Evolutionary conservation across 2,797 vertebrate species (phyloP).

Genomic region (Clarias fuscus): DNA sequence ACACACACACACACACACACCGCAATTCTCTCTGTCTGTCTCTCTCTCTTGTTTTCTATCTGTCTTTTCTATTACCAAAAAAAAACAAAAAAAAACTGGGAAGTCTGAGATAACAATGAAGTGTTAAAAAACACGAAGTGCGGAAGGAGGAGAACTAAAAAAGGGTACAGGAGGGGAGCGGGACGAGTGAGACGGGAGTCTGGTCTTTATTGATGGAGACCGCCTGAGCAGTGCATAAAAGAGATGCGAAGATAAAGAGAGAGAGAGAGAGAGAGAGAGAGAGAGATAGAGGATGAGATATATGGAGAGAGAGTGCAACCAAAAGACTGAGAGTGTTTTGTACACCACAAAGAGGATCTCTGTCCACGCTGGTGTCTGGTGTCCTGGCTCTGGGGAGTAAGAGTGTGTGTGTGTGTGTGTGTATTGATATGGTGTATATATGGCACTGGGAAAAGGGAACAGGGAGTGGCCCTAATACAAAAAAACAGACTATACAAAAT

Average conservation of each 20-base stretch:
- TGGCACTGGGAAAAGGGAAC: background rate
- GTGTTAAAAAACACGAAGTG: background rate
- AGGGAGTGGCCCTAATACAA: constrained; percentile 6
- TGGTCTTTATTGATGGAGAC: constrained; percentile 39
- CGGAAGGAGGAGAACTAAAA: background rate
- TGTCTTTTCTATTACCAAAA: background rate
- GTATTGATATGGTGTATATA: constrained; percentile 25
- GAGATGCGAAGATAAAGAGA: constrained; percentile 53
- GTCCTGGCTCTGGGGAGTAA: constrained; percentile 54
- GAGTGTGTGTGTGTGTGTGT: constrained; percentile 37
- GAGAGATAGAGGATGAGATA: constrained; percentile 33
- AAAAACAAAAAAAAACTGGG: background rate
- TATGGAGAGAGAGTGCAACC: constrained; percentile 43
- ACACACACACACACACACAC: background rate
- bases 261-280: constrained; percentile 27
- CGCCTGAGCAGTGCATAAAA: constrained; percentile 29
- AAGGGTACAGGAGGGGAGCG: background rate
- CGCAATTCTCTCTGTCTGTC: too few relatives aligned
- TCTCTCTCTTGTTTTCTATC: background rate
- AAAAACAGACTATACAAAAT: background rate
- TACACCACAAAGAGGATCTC: constrained; percentile 70
- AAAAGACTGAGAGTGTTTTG: constrained; percentile 26
- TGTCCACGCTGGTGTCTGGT: constrained; percentile 69
- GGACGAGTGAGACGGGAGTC: constrained; percentile 30
- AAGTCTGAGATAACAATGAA: background rate